A percentile compares a stretch with the other conserved stretches of the same genome.
Conservation (phyloP, 2,888 invertebrate species). For the Mongoloraphidia duomilia region DNA sequence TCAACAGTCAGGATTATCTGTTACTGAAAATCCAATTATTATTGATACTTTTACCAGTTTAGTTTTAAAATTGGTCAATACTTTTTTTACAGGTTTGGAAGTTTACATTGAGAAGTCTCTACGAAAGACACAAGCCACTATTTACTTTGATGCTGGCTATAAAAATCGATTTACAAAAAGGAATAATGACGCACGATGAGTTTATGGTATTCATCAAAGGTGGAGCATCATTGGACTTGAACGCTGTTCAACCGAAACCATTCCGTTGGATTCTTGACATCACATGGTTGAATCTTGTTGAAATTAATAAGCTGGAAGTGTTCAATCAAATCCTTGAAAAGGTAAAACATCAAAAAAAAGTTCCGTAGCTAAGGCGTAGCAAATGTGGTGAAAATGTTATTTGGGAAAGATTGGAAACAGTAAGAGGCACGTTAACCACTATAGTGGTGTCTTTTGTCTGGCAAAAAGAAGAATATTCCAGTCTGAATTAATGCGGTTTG, state of each 20-base stretch:
- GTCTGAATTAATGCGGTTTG: too few relatives aligned
- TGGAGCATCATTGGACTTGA: conserved; percentile 84
- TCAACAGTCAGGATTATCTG: too few relatives aligned
- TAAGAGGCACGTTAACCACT: too few relatives aligned
- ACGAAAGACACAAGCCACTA: conserved; percentile 82
- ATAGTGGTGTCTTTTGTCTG: too few relatives aligned
- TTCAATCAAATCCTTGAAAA: conserved; percentile 68
- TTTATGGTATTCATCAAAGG: conserved; percentile 94
- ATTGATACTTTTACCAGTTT: too few relatives aligned
- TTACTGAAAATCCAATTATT: too few relatives aligned
- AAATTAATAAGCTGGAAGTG: conserved; percentile 69
- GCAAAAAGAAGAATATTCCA: too few relatives aligned
- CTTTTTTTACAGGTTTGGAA: conserved; percentile 51
- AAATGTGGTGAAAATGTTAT: too few relatives aligned
- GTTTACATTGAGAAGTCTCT: conserved; percentile 82
- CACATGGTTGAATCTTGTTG: conserved; percentile 91
- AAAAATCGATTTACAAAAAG: conserved; percentile 82
- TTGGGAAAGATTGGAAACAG: too few relatives aligned
- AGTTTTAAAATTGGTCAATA: background rate
- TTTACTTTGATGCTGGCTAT: conserved; percentile 90
- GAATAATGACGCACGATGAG: conserved; percentile 72
- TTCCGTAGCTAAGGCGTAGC: background rate
- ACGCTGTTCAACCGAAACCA: conserved; percentile 84
- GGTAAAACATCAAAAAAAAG: conserved; percentile 29
- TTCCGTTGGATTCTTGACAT: conserved; percentile 91